Base-by-base conservation (phyloP, 2,797 vertebrate species). In the Clarias fuscus region DNA sequence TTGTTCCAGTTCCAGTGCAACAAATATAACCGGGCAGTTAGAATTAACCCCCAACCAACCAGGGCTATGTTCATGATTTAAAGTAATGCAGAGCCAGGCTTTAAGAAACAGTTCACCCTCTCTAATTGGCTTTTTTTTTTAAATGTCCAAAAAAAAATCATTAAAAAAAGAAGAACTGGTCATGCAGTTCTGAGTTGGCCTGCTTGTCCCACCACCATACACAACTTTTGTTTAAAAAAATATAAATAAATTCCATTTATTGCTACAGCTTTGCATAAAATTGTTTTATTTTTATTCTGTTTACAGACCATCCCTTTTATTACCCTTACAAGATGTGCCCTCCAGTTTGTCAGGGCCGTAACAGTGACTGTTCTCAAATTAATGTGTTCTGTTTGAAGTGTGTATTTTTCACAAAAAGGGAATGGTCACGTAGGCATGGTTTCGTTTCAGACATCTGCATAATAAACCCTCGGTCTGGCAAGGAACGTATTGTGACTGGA, bases 311-410 rank as follows among this genome's bases (percentile, higher is more conserved):
- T 84, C 91, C 92, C 90, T 91, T 91, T 89, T 37, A 70, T 58
- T 70, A n/a, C 81, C 67, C 18, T 58, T 83, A 58, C 65, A 93
- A 92, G 87, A 93, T 90, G 91, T 90, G 90, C 90, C 90, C 88
- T 91, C 88, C 82, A 90, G 87, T 93, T 92, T 91, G 91, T 90
- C 86, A 91, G 91, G 91, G 91, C 90, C 91, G 92, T 90, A 93
- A 91, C 90, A 87, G 91, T 5, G 90, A 91, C 88, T 90, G 88
- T 89, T 88, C 88, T 92, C 89, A 92, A 93, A 93, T 93, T 93
- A 95, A 93, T 90, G 92, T 92, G 92, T 91, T 94, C 92, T 89
- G 92, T 96, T 95, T 95, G 94, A 95, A 96, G 95, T 94, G 93
- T 91, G 87, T 75, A 75, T 88, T 93, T 91, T 81, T 79, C 89